Base-by-base conservation (phyloP, 1,140 invertebrate genomes). In the Cyclina sinensis region DNA sequence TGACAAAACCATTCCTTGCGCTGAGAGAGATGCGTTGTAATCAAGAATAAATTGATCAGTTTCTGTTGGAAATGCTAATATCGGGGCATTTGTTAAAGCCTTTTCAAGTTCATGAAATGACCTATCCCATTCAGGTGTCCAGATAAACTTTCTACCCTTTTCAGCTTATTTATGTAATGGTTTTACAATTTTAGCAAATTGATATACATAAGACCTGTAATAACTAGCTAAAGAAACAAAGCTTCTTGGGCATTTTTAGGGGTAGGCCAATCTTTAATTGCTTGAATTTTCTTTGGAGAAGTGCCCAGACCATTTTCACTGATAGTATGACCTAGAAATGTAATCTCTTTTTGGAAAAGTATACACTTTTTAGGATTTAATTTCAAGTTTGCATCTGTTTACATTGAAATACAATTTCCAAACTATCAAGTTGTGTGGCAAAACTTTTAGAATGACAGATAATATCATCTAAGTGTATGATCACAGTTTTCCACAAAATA, bases 1-100 rank as follows among this genome's bases (percentile, higher is more conserved):
- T 4, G 87, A 90, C 46, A 95, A 89, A 1, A 92, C 90, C 7
- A 90, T 90, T 32, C 91, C 93, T 12, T 94, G 39, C 7, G 88
- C 93, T 16, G 43, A 0, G 30, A 91, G 87, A 65, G 81, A 88
- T 39, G 87, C 91, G 78, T 93, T 92, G 11, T 82, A 89, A n/a
- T 92, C 90, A 24, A 94, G 32, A 39, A 91, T 87, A 78, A 92
- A 93, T 14, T 76, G 24, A 21, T 54, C n/a, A 18, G 18, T 65
- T 24, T 27, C 43, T 37, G 76, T 39, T 24, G 78, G 73, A 27
- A 84, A 89, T 39, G 51, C 68, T 24, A 91, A 48, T 30, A 92
- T 51, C 43, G 90, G 90, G 18, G 89, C 54, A 16, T 48, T 62
- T 5, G 62, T 90, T 24, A 92, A 57, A 3, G 18, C 57, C 21